Evolutionary conservation across 2,113 vertebrate genomes (phyloP).

Genomic region (Elaphurus davidianus): DNA sequence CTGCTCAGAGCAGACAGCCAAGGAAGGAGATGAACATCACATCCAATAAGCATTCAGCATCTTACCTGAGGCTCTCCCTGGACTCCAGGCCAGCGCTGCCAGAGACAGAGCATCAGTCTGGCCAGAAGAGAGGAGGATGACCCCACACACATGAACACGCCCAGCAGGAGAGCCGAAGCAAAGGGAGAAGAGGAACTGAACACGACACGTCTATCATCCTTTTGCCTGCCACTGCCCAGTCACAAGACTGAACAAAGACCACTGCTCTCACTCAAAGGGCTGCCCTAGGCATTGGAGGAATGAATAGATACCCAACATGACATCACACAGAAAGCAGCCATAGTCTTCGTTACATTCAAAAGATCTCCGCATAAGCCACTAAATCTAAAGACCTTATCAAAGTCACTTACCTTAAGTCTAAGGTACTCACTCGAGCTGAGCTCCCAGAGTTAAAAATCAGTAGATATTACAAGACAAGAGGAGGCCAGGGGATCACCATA

Average conservation of each 20-base stretch:
- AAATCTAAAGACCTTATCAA: not conserved
- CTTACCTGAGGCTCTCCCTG: constrained; percentile 22
- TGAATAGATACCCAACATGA: not conserved
- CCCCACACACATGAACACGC: not conserved
- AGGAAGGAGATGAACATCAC: not conserved
- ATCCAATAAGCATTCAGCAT: not conserved
- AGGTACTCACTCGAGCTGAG: not conserved
- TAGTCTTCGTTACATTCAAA: not conserved
- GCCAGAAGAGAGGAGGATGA: constrained; percentile 19
- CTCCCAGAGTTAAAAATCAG: not conserved
- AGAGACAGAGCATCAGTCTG: not conserved
- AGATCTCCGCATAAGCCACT: not conserved
- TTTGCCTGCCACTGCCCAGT: not conserved
- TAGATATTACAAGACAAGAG: not conserved
- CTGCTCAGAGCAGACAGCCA: not conserved
- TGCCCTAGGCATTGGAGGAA: not conserved
- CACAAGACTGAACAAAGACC: not conserved
- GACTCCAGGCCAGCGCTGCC: not conserved
- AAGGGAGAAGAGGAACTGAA: not conserved
- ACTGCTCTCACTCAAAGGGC: not conserved
- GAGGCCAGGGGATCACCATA: not conserved
- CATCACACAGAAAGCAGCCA: not conserved
- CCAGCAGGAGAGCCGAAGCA: not conserved
- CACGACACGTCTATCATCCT: not conserved
- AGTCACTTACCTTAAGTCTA: not conserved